phyloP scores from a whole-genome alignment of 2,113 vertebrate species.

The Halichoerus grypus region DNA sequence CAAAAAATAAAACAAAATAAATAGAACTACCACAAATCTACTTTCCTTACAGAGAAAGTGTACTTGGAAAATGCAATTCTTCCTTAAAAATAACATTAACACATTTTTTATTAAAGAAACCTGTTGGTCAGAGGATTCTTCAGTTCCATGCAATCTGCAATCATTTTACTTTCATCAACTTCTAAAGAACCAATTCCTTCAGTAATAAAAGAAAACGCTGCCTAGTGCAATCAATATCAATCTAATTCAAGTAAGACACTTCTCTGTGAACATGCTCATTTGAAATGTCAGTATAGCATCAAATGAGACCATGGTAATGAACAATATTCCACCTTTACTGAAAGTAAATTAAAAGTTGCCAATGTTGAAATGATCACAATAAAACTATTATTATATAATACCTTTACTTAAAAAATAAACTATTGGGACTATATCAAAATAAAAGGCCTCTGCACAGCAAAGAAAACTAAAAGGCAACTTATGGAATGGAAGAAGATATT shows the following conservation, averaged over 20 bases:
- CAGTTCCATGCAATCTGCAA: background rate
- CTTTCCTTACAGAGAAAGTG: background rate
- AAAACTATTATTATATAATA: background rate
- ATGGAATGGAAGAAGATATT: background rate
- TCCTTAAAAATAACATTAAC: background rate
- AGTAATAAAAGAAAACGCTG: background rate
- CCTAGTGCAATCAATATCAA: background rate
- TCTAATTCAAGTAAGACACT: background rate
- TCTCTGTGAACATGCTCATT: background rate
- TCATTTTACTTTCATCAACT: slow-evolving; percentile 3
- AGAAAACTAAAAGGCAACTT: background rate
- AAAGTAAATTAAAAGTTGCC: background rate
- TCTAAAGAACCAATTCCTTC: background rate
- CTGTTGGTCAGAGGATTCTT: background rate
- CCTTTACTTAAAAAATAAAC: background rate
- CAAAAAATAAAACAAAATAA: slow-evolving; percentile 11
- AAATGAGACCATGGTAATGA: background rate
- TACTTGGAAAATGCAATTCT: background rate
- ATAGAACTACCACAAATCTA: background rate
- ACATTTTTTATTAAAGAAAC: background rate
- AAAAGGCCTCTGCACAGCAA: background rate
- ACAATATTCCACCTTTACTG: background rate
- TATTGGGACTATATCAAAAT: background rate
- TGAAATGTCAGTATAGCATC: background rate
- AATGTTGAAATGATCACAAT: background rate